These are phyloP conservation scores for Mesocentrotus franciscanus DNA, from an alignment of 53 echinoderm and acorn worm genomes.

Conservation along the genomic window DNA sequence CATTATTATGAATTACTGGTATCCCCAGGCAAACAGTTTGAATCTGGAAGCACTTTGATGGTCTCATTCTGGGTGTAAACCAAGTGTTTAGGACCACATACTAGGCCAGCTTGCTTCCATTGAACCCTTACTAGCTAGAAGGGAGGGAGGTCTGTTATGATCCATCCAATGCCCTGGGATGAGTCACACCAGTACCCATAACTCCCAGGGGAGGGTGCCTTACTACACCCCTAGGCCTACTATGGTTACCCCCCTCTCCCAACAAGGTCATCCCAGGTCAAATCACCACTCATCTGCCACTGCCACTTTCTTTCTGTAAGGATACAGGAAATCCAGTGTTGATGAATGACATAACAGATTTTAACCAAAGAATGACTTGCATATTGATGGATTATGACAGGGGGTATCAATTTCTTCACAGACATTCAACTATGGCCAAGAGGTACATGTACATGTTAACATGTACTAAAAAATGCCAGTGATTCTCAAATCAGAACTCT, in stretches of 20 bases:
- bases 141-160: slow-evolving; percentile 44
- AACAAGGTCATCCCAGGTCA: slow-evolving; percentile 49
- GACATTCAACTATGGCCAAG: not conserved
- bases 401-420: not conserved
- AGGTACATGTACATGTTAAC: too few relatives aligned
- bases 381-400: not conserved
- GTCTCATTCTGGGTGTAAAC: not conserved
- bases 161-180: slow-evolving; percentile 16
- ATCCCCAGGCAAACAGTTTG: not conserved
- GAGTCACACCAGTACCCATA: not conserved
- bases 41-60: not conserved
- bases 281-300: slow-evolving; percentile 12
- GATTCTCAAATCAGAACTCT: too few relatives aligned
- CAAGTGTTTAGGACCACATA: not conserved
- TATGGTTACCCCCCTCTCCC: not conserved
- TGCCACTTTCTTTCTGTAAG: not conserved
- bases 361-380: not conserved
- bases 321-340: slow-evolving; percentile 28
- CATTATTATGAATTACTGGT: too few relatives aligned
- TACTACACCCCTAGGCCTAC: slow-evolving; percentile 21
- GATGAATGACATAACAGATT: not conserved
- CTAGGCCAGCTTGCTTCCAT: slow-evolving; percentile 3
- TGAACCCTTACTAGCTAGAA: not conserved
- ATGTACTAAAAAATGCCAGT: too few relatives aligned
- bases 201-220: slow-evolving; percentile 17